Conservation (phyloP, 2,113 vertebrate species). For the Trematocara unimaculatum region DNA sequence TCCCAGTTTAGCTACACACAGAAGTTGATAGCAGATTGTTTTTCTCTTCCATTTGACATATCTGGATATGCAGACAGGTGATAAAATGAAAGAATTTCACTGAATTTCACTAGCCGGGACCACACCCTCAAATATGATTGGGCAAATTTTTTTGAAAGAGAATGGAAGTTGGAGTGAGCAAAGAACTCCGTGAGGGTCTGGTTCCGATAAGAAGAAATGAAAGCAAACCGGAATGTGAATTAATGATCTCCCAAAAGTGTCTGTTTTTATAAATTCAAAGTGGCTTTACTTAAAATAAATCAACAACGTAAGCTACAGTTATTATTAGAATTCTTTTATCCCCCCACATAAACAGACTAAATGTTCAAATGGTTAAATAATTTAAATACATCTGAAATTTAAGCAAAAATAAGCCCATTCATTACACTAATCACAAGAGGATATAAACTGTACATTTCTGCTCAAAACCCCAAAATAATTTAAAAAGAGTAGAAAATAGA, state of each 20-base stretch:
- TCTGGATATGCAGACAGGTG: not conserved
- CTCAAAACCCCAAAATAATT: not conserved
- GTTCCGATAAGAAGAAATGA: not conserved
- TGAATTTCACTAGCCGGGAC: not conserved
- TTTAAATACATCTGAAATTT: not conserved
- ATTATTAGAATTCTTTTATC: not conserved
- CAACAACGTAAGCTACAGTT: not conserved
- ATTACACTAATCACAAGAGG: not conserved
- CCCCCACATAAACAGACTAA: not conserved
- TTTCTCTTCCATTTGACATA: not conserved
- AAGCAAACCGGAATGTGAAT: not conserved
- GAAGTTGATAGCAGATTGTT: not conserved
- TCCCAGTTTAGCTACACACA: not conserved
- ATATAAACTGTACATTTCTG: not conserved
- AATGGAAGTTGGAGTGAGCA: not conserved
- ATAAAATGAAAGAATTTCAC: not conserved
- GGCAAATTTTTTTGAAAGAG: fast-evolving
- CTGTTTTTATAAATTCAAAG: not conserved
- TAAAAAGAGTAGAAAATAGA: not conserved
- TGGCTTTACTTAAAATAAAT: not conserved
- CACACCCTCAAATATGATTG: not conserved
- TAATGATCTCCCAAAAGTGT: not conserved
- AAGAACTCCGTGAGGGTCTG: not conserved
- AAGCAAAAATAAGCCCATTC: not conserved
- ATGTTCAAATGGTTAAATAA: not conserved